Percentiles rank a stretch among this genome's conserved stretches.
phyloP scores from a whole-genome alignment of 2,113 vertebrate species.

The Leucosticte australis region DNA sequence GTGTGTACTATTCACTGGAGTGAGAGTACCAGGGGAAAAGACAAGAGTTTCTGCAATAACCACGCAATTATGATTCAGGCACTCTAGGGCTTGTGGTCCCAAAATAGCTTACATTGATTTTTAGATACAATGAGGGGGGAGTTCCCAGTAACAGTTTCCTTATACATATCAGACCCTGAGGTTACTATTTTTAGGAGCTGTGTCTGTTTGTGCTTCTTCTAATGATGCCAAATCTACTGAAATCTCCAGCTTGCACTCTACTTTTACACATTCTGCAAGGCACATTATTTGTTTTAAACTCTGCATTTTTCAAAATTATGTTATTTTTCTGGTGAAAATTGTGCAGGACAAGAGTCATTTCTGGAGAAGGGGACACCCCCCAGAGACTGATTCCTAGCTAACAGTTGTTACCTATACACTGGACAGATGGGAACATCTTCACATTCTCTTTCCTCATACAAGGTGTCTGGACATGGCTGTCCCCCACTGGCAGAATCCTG shows the following conservation, averaged over 20 bases:
- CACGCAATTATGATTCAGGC: constrained; percentile 2
- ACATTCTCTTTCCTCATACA: constrained; percentile 95
- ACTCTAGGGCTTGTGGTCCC: background rate
- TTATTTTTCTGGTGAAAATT: background rate
- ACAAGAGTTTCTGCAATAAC: constrained; percentile 17
- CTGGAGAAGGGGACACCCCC: background rate
- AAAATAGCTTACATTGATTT: constrained; percentile 19
- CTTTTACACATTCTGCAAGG: background rate
- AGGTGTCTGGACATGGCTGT: constrained; percentile 91
- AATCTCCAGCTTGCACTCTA: background rate
- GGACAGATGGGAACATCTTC: constrained; percentile 85
- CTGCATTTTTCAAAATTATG: background rate
- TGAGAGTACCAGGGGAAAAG: background rate
- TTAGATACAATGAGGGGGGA: background rate
- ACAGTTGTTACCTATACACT: constrained; percentile 79
- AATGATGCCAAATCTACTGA: background rate
- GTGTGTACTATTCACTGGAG: background rate
- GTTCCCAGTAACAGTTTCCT: background rate
- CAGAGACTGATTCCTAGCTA: background rate
- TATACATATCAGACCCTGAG: background rate
- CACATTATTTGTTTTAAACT: background rate
- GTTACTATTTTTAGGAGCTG: background rate
- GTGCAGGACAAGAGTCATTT: background rate
- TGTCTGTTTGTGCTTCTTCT: background rate
- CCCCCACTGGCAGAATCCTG: constrained; percentile 85